phyloP scores from a whole-genome alignment of 2,797 vertebrate genomes.

The Podargus strigoides region DNA sequence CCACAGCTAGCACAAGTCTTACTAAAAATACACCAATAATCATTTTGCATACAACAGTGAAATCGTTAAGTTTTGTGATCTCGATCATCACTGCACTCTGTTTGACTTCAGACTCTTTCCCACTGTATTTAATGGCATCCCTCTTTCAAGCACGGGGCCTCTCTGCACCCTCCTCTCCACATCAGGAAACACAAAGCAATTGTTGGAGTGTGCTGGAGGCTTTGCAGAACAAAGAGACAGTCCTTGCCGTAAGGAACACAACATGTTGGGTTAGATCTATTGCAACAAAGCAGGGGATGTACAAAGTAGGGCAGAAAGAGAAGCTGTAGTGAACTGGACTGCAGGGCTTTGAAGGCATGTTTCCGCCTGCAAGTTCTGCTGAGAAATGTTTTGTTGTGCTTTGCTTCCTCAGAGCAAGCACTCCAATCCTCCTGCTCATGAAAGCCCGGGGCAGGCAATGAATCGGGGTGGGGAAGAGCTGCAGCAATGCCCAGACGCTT shows the following conservation, averaged over 20 bases:
- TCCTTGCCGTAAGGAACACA: not conserved
- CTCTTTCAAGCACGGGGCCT: not conserved
- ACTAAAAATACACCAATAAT: not conserved
- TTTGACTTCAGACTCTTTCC: not conserved
- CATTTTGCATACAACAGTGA: not conserved
- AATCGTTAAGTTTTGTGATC: not conserved
- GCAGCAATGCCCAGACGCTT: accelerated
- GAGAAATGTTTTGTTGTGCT: not conserved
- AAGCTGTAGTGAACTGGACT: not conserved
- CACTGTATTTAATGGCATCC: not conserved
- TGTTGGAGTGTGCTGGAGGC: not conserved
- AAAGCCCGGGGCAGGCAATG: accelerated
- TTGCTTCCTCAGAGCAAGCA: not conserved
- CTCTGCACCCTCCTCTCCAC: not conserved
- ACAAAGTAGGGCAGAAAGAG: not conserved
- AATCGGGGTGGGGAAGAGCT: not conserved
- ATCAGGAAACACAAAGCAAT: not conserved
- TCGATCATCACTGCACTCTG: not conserved
- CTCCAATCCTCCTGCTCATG: not conserved
- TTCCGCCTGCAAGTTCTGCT: not conserved
- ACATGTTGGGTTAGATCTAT: not conserved
- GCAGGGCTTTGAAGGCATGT: not conserved
- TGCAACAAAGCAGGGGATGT: not conserved
- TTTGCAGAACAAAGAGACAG: not conserved
- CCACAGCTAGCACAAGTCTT: not conserved